These are phyloP conservation scores for Thereva nobilitata DNA, from an alignment of 2,888 invertebrate species.

Conservation along the genomic window DNA sequence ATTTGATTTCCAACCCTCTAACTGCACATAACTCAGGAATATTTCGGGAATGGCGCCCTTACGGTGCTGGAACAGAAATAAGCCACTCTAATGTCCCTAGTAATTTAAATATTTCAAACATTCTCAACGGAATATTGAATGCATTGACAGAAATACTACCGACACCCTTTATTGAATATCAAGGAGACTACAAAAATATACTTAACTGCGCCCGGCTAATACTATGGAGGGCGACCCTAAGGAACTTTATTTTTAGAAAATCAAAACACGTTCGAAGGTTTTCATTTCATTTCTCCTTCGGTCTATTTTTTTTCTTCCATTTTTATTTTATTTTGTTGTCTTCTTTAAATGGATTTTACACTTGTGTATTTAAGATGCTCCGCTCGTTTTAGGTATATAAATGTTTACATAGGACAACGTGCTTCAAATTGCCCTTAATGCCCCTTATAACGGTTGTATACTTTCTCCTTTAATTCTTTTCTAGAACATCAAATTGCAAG, in stretches of 20 bases:
- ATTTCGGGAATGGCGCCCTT: conserved; percentile 19
- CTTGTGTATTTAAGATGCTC: conserved; percentile 5
- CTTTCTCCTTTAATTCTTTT: conserved; percentile 32
- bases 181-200: conserved; percentile 11
- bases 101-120: conserved; percentile 33
- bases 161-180: conserved; percentile 28
- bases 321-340: conserved; percentile 10
- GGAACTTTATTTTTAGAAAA: conserved; percentile 36
- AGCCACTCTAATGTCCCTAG: conserved; percentile 15
- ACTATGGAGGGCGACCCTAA: conserved; percentile 29
- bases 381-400: conserved; percentile 23
- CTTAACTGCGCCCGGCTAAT: conserved; percentile 1
- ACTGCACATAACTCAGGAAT: conserved; percentile 21
- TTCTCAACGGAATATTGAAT: conserved; percentile 22
- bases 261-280: conserved; percentile 31
- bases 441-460: conserved; percentile 43
- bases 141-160: conserved; percentile 32
- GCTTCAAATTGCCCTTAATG: conserved; percentile 48
- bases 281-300: conserved; percentile 8
- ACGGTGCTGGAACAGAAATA: conserved; percentile 8
- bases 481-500: conserved; percentile 28
- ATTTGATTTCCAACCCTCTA: conserved; percentile 20
- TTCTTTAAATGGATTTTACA: conserved; percentile 12
- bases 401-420: conserved; percentile 46
- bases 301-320: conserved; percentile 8